phyloP scores from a whole-genome alignment of 2,888 invertebrate genomes.

The Anodontia alba region DNA sequence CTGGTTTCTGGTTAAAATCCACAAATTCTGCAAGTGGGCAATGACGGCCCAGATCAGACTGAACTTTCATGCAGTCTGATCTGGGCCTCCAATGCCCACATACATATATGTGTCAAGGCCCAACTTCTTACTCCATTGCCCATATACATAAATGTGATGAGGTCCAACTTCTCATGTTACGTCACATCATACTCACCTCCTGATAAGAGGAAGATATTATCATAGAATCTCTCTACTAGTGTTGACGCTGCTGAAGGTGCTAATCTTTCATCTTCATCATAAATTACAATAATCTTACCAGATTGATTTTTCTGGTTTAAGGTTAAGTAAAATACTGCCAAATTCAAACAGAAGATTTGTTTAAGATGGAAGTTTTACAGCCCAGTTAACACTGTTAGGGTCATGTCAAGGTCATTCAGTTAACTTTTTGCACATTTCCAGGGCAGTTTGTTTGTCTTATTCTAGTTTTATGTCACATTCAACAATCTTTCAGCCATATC shows the following conservation, averaged over 20 bases:
- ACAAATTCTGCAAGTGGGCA: too few species aligned
- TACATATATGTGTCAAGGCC: too few species aligned
- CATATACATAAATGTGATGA: too few species aligned
- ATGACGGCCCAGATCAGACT: too few species aligned
- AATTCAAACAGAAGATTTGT: background rate
- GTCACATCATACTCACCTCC: constrained; percentile 85
- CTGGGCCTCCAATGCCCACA: too few species aligned
- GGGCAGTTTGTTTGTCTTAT: background rate
- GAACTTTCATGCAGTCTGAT: too few species aligned
- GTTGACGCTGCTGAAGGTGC: constrained; percentile 84
- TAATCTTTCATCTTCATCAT: constrained; percentile 85
- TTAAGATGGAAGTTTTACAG: background rate
- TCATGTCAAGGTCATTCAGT: background rate
- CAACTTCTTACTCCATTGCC: too few species aligned
- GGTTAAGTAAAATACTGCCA: constrained; percentile 42
- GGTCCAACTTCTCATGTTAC: too few species aligned
- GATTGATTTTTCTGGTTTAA: constrained; percentile 84
- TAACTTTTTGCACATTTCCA: background rate
- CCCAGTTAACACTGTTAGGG: too few species aligned
- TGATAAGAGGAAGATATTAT: constrained; percentile 86
- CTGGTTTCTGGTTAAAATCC: too few species aligned
- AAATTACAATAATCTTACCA: constrained; percentile 85
- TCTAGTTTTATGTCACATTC: too few species aligned
- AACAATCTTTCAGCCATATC: too few species aligned
- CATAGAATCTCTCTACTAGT: constrained; percentile 86